A percentile compares a stretch with the other conserved stretches of the same genome.
phyloP scores from a whole-genome alignment of 2,888 invertebrate species.

The Amphiduros pacificus region DNA sequence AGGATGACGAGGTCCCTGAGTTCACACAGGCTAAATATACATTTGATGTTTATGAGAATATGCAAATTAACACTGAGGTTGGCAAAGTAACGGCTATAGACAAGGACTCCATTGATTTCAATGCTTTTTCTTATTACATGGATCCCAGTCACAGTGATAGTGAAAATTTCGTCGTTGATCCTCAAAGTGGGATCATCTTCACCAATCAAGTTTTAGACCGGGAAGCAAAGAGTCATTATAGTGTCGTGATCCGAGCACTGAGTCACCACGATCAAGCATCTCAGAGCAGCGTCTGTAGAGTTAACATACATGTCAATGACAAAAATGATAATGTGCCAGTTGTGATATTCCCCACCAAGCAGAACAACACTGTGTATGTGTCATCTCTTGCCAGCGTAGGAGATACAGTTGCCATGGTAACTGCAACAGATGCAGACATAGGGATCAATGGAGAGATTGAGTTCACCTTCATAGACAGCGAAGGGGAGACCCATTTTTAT shows the following conservation, averaged over 20 bases:
- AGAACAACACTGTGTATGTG: constrained; percentile 16
- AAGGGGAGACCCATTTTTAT: constrained; percentile 15
- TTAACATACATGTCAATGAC: constrained; percentile 18
- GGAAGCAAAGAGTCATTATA: constrained; percentile 67
- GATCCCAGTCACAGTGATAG: constrained; percentile 21
- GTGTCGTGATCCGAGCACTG: constrained; percentile 14
- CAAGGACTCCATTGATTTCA: constrained; percentile 41
- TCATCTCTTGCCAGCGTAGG: constrained; percentile 8
- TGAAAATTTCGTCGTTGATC: constrained; percentile 42
- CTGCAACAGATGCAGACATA: constrained; percentile 20
- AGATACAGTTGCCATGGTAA: constrained; percentile 10
- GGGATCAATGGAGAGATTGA: constrained; percentile 23
- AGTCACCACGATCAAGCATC: constrained; percentile 9
- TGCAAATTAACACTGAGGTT: constrained; percentile 36
- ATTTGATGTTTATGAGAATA: constrained; percentile 73
- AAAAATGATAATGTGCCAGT: constrained; percentile 25
- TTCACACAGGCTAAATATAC: constrained; percentile 75
- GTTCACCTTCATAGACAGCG: constrained; percentile 20
- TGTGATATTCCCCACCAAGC: constrained; percentile 16
- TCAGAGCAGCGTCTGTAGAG: constrained; percentile 9
- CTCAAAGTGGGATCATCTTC: constrained; percentile 74
- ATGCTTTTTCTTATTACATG: constrained; percentile 40
- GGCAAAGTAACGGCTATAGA: constrained; percentile 47
- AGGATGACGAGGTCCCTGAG: constrained; percentile 49
- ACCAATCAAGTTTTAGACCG: constrained; percentile 83